Base-by-base conservation (phyloP, 2,113 vertebrate genomes). In the Phrynocephalus versicolor region DNA sequence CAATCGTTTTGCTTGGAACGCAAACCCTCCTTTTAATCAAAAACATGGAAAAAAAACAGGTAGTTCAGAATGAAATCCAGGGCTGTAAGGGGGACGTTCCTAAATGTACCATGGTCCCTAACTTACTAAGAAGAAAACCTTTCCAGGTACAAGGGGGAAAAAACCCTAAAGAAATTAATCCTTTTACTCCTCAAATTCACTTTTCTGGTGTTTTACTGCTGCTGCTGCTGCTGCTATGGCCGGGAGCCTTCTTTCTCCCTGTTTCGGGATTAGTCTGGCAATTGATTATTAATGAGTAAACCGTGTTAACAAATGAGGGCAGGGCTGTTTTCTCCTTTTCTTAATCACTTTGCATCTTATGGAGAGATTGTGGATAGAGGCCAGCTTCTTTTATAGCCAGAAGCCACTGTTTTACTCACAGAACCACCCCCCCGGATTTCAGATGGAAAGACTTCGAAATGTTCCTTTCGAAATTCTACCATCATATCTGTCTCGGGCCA, bases 231-330 rank as follows among this genome's bases (percentile, higher is more conserved):
- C 21, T 30, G 58, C 27, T 33, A 51, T 33, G n/a, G n/a, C n/a
- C 21, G 30, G 27, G 30, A 39, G 15, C 14, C 45, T 72, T 69
- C 57, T 16, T 41, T 27, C 21, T 76, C 71, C 13, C 77, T 74
- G 19, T 41, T 35, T 69, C 58, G 39, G 37, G 57, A 80, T 73
- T 60, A 80, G 58, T 15, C 57, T 55, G 77, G 19, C 30, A 39
- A 55, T 65, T 18, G 57, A 33, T 35, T 73, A 81, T 80, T 86
- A 85, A 80, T 73, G n/a, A 74, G 84, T 62, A 81, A 86, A 23
- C 6, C 14, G n/a, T 25, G 80, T 65, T 64, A 35, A 73, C 35
- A 60, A 13, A 6, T 1, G 67, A 13, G 73, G 69, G 57, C 16
- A 6, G 1, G 12, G 7, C 10, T 5, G 70, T 35, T 37, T 37